Evolutionary conservation across 2,888 invertebrate species (phyloP).

Genomic region (Apamea anceps): DNA sequence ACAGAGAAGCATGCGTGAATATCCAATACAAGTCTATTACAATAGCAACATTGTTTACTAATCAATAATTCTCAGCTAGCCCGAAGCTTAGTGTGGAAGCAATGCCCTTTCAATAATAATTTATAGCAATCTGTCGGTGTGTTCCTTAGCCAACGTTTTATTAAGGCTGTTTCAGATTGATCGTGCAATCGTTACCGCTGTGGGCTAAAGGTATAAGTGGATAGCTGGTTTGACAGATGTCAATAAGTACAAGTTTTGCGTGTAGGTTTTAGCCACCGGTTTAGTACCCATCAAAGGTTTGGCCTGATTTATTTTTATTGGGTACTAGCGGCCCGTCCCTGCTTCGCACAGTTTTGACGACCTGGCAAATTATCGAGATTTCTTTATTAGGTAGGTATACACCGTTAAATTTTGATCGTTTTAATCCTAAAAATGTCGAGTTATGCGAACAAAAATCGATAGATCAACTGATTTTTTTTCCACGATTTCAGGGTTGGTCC

Average conservation of each 20-base stretch:
- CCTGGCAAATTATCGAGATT: too few species aligned
- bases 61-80: constrained; percentile 26
- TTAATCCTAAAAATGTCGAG: too few species aligned
- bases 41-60: constrained; percentile 17
- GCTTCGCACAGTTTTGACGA: too few species aligned
- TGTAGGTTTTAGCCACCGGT: neutral
- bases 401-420: too few species aligned
- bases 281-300: neutral
- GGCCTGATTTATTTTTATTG: too few species aligned
- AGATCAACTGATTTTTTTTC: too few species aligned
- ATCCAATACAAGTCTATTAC: neutral
- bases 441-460: too few species aligned
- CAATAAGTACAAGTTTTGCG: neutral
- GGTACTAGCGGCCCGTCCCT: too few species aligned
- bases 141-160: constrained; percentile 34
- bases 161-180: constrained; percentile 20
- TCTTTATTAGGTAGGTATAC: too few species aligned
- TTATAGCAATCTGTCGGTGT: constrained; percentile 33
- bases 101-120: constrained; percentile 46
- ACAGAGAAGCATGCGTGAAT: neutral
- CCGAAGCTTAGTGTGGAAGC: constrained; percentile 37
- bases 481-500: too few species aligned
- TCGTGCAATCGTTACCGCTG: constrained; percentile 31
- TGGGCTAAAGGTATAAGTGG: constrained; percentile 11
- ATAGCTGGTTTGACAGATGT: neutral